These are phyloP conservation scores for Lepus americanus DNA, from an alignment of 2,113 vertebrate genomes.

Conservation along the genomic window DNA sequence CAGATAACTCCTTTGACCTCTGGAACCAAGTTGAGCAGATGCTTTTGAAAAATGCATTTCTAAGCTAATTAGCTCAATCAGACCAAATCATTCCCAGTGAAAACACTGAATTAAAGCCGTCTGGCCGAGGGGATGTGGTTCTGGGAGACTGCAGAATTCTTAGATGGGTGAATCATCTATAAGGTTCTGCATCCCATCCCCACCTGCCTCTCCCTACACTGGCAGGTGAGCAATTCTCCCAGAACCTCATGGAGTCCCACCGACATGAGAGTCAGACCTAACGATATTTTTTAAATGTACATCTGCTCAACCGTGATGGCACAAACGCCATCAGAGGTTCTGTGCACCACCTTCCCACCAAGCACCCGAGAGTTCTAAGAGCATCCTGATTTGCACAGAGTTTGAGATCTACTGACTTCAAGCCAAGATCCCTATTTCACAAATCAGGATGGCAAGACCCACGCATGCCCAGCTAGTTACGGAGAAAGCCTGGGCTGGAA, in stretches of 20 bases:
- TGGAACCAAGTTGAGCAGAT: neutral
- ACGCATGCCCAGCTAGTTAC: neutral
- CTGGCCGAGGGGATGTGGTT: neutral
- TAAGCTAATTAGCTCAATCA: slow-evolving; percentile 17
- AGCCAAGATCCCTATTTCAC: neutral
- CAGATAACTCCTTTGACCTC: neutral
- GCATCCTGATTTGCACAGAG: neutral
- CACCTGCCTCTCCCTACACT: fast-evolving
- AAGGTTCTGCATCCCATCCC: neutral
- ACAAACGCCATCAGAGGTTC: neutral
- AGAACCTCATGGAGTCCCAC: neutral
- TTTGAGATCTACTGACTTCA: neutral
- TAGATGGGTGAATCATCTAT: neutral
- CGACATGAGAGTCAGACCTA: neutral
- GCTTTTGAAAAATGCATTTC: slow-evolving; percentile 34
- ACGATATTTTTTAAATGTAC: neutral
- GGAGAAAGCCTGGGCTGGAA: neutral
- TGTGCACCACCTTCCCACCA: too few species aligned
- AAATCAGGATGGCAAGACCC: neutral
- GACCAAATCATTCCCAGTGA: neutral
- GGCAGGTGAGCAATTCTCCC: neutral
- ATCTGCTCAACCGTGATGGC: neutral
- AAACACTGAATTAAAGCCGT: neutral
- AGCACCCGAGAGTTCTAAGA: too few species aligned
- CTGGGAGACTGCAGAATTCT: neutral